Evolutionary conservation across 2,797 vertebrate genomes (phyloP).

Genomic region (Orestias chungarensis): DNA sequence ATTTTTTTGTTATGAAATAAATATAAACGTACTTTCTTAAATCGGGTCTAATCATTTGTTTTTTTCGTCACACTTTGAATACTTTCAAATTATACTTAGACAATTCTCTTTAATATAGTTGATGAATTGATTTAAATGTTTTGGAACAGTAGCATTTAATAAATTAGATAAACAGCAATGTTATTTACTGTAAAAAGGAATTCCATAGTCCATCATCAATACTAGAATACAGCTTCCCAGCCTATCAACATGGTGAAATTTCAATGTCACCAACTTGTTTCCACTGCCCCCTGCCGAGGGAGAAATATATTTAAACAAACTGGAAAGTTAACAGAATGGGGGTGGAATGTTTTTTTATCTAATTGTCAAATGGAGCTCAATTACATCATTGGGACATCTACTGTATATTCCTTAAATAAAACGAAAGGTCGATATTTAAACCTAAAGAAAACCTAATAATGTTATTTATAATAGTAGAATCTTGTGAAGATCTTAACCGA

Average conservation of each 20-base stretch:
- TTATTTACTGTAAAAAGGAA: neutral
- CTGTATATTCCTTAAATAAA: neutral
- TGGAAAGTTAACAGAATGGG: neutral
- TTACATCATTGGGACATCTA: neutral
- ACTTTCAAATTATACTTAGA: neutral
- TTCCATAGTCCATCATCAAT: neutral
- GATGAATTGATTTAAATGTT: no score
- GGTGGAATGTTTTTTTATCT: neutral
- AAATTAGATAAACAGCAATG: no score
- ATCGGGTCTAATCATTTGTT: neutral
- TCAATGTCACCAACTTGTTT: neutral
- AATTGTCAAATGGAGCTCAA: neutral
- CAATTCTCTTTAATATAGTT: no score
- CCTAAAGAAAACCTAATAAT: neutral
- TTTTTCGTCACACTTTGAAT: neutral
- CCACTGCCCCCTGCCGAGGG: slow-evolving; percentile 4
- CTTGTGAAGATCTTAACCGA: neutral
- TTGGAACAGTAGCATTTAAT: neutral
- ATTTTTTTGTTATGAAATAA: neutral
- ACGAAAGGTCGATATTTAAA: neutral
- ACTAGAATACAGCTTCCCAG: neutral
- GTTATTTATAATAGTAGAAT: neutral
- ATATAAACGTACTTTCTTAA: neutral
- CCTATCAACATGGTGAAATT: no score
- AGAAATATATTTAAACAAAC: neutral